phyloP scores from a whole-genome alignment of 2,888 invertebrate species.

The Perithous albicinctus region DNA sequence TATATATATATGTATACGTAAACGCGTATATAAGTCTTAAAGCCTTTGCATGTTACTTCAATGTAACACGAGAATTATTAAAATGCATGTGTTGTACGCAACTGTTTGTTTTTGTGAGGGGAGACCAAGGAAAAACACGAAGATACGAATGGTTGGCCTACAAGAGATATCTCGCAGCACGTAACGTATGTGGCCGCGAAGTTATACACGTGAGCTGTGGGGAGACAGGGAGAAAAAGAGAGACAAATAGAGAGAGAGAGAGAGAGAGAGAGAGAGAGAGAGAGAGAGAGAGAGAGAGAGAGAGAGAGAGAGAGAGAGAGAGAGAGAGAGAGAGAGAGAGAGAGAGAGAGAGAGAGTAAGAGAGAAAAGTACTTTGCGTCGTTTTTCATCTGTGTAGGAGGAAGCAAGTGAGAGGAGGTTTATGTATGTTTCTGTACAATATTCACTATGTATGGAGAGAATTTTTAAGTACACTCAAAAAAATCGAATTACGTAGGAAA shows the following conservation, averaged over 20 bases:
- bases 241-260: not conserved
- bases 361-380: slow-evolving; percentile 41
- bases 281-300: slow-evolving; percentile 37
- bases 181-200: slow-evolving; percentile 41
- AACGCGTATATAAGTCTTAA: slow-evolving; percentile 43
- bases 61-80: slow-evolving; percentile 5
- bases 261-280: slow-evolving; percentile 31
- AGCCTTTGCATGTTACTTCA: slow-evolving; percentile 41
- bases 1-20: too few species aligned
- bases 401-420: slow-evolving; percentile 34
- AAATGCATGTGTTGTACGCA: not conserved
- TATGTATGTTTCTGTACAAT: not conserved
- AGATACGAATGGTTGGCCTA: slow-evolving; percentile 25
- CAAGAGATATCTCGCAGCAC: slow-evolving; percentile 10
- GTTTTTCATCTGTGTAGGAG: slow-evolving; percentile 58
- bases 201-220: slow-evolving; percentile 24
- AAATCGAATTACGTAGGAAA: too few species aligned
- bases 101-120: not conserved
- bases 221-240: not conserved
- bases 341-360: slow-evolving; percentile 37
- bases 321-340: not conserved
- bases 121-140: not conserved
- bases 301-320: too few species aligned
- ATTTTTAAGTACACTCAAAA: too few species aligned
- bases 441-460: not conserved